These are phyloP conservation scores for Branchipolynoe longqiensis DNA, from an alignment of 2,888 invertebrate genomes.

Conservation along the genomic window DNA sequence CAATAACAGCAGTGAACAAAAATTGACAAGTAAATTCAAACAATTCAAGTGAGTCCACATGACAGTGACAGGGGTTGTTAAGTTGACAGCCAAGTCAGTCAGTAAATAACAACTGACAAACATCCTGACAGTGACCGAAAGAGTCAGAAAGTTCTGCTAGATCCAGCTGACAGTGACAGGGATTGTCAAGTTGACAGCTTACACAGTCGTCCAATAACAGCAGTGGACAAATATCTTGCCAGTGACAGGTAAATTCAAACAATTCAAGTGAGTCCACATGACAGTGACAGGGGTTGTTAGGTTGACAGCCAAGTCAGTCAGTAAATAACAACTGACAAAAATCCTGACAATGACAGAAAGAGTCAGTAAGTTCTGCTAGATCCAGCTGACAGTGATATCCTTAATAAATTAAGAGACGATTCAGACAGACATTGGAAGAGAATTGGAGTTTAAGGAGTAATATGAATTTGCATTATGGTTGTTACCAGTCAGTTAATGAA, in stretches of 20 bases:
- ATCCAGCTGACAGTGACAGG: conserved; percentile 23
- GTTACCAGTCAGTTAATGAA: conserved; percentile 33
- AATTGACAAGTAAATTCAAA: background rate
- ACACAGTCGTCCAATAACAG: background rate
- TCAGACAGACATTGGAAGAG: background rate
- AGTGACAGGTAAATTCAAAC: conserved; percentile 3
- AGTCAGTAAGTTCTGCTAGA: background rate
- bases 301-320: background rate
- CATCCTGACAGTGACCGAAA: conserved; percentile 25
- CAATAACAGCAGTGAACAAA: background rate
- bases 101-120: conserved; percentile 1
- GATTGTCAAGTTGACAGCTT: background rate
- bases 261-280: background rate
- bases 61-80: background rate
- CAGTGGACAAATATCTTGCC: conserved; percentile 12
- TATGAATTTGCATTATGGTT: conserved; percentile 13
- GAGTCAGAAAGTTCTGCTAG: background rate
- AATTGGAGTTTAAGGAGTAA: conserved; percentile 4
- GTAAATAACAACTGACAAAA: conserved; percentile 11
- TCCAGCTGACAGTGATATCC: background rate
- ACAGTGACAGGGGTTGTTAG: background rate
- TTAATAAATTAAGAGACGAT: background rate
- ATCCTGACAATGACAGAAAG: background rate
- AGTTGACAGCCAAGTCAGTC: background rate
- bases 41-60: background rate